Evolutionary conservation across 2,888 invertebrate species (phyloP).

Genomic region (Cephus pulcher): DNA sequence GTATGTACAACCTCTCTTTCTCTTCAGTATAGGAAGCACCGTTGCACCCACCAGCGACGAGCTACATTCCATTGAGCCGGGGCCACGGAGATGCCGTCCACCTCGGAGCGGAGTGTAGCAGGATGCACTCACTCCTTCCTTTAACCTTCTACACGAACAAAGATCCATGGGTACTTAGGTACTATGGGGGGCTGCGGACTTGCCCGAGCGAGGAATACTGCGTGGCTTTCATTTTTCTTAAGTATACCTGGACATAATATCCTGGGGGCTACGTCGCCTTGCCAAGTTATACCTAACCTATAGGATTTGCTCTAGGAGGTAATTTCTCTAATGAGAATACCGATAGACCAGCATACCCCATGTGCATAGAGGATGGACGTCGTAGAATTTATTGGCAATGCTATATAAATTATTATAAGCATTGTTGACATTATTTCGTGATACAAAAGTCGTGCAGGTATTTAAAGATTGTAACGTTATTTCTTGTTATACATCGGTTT

Average conservation of each 20-base stretch:
- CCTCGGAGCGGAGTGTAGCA: slow-evolving; percentile 13
- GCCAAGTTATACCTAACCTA: neutral
- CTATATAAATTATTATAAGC: neutral
- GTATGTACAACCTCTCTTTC: slow-evolving; percentile 17
- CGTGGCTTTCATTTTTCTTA: slow-evolving; percentile 22
- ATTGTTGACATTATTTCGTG: neutral
- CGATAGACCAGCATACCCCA: neutral
- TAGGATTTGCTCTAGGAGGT: neutral
- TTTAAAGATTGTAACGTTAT: neutral
- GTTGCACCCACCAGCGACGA: slow-evolving; percentile 22
- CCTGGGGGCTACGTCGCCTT: neutral
- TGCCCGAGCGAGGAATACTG: slow-evolving; percentile 6
- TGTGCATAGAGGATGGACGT: neutral
- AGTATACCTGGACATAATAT: neutral
- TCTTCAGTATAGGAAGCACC: slow-evolving; percentile 5
- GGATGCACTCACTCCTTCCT: neutral
- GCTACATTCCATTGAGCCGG: slow-evolving; percentile 28
- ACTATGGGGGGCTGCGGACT: neutral
- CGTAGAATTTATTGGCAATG: neutral
- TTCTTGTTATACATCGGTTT: neutral
- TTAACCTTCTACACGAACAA: slow-evolving; percentile 25
- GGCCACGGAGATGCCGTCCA: slow-evolving; percentile 19
- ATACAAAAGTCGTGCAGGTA: neutral
- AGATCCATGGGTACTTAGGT: slow-evolving; percentile 17
- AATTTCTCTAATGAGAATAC: neutral